These are phyloP conservation scores for Oscheius onirici DNA, from an alignment of 2,888 invertebrate species.

Conservation along the genomic window DNA sequence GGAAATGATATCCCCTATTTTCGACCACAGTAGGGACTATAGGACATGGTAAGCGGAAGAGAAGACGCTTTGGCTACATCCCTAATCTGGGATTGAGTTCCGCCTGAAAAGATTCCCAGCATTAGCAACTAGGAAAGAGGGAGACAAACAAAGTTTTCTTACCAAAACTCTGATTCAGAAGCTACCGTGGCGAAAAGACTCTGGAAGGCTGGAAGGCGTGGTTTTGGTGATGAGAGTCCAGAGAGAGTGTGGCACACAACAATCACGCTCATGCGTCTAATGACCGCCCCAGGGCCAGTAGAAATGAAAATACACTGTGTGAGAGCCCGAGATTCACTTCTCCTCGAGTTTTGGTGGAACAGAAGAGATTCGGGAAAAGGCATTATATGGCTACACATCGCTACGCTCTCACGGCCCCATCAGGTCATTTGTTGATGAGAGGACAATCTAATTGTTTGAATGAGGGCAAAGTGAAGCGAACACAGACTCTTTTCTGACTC, in stretches of 20 bases:
- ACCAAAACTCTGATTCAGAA: background rate
- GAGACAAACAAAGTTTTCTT: too few relatives aligned
- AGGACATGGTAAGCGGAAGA: too few relatives aligned
- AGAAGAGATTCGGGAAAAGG: background rate
- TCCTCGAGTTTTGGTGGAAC: background rate
- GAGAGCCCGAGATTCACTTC: background rate
- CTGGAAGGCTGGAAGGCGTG: conserved; percentile 21
- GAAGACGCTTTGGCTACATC: too few relatives aligned
- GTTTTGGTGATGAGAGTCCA: conserved; percentile 28
- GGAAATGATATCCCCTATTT: too few relatives aligned
- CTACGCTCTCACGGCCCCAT: background rate
- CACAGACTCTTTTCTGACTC: too few relatives aligned
- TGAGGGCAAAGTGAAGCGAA: too few relatives aligned
- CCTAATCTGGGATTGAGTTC: too few relatives aligned
- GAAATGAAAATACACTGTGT: conserved; percentile 20
- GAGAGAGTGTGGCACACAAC: conserved; percentile 12
- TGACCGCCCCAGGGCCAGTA: conserved; percentile 24
- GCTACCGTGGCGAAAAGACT: conserved; percentile 11
- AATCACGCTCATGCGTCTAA: conserved; percentile 31
- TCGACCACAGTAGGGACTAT: too few relatives aligned
- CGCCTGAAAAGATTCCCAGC: too few relatives aligned
- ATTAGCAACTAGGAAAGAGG: too few relatives aligned
- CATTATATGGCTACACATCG: background rate
- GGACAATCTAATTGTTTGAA: background rate
- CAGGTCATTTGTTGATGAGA: conserved; percentile 22